Evolutionary conservation across 2,113 vertebrate genomes (phyloP), one percentile per base, ranked within the genome.

Genomic region (Leuciscus idus): DNA sequence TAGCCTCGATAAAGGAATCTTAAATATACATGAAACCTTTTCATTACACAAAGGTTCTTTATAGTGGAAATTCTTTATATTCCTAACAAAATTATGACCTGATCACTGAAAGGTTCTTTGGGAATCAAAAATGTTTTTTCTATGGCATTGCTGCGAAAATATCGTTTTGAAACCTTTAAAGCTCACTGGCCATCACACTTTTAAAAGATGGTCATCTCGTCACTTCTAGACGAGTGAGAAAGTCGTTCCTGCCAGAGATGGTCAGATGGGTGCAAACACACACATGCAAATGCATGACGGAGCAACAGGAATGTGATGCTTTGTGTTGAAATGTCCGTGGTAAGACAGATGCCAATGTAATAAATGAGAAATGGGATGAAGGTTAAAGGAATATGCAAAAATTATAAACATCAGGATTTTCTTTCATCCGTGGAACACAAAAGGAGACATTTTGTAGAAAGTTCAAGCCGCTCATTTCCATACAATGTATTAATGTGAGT

Each of bases 191-290:
- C 59, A 28, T 84, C 61, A 52, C 88, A 84, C 70, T 61, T 43
- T 89, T 43, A 86, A 86, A 84, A 68, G 76, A 86, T 73, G 84
- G 50, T 64, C 68, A 76, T 84, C 86, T 82, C 61, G 23, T 74
- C 62, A 70, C 30, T 36, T 80, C 59, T 36, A 62, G 23, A 62
- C 36, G 3, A 80, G 77, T 80, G 57, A 83, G 80, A 86, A 81
- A 75, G 43, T 57, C 46, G 83, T 81, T 68, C 72, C 81, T 86
- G 64, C 62, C 81, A 68, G 62, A 80, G 66, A 55, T 15, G 50
- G 74, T 88, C 81, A 89, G 85, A 89, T 87, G 88, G 81, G 79
- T n/a, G 66, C 66, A 55, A 84, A 84, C 23, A 77, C 82, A 77
- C 64, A 83, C 86, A 46, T 87, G 72, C 88, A 81, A 76, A 86